These are phyloP conservation scores for Pontoporia blainvillei DNA, from an alignment of 2,113 vertebrate species.

Conservation along the genomic window DNA sequence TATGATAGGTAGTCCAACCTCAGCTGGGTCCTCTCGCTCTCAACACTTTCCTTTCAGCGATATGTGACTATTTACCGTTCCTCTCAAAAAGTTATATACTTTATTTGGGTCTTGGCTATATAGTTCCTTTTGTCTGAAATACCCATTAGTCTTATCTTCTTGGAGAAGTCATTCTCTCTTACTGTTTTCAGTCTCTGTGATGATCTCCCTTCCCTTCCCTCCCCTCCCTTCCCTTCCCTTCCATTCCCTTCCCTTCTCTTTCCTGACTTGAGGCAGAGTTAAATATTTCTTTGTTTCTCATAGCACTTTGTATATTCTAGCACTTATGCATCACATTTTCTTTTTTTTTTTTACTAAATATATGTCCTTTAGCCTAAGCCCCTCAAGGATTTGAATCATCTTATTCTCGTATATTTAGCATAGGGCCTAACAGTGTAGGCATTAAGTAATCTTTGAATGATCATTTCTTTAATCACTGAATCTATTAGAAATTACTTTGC, in stretches of 20 bases:
- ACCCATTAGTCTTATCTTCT: background rate
- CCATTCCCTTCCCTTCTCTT: too few species aligned
- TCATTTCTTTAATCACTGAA: conserved; percentile 14
- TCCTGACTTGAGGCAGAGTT: background rate
- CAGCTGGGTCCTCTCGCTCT: background rate
- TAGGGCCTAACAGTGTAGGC: background rate
- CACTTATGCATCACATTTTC: background rate
- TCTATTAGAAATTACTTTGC: conserved; percentile 17
- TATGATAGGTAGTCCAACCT: background rate
- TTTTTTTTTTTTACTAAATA: background rate
- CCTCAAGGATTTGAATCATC: background rate
- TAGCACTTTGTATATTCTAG: background rate
- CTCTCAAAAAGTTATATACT: background rate
- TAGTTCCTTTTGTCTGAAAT: background rate
- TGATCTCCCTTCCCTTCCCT: too few species aligned
- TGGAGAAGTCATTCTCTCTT: background rate
- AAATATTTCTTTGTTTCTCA: conserved; percentile 30
- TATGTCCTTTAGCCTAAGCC: background rate
- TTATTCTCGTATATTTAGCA: background rate
- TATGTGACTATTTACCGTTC: background rate
- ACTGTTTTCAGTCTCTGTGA: background rate
- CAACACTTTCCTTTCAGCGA: background rate
- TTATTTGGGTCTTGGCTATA: background rate
- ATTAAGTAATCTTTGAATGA: background rate
- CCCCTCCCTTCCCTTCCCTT: too few species aligned